Base-by-base conservation (phyloP, 2,113 vertebrate genomes). In the Gracilinanus agilis region DNA sequence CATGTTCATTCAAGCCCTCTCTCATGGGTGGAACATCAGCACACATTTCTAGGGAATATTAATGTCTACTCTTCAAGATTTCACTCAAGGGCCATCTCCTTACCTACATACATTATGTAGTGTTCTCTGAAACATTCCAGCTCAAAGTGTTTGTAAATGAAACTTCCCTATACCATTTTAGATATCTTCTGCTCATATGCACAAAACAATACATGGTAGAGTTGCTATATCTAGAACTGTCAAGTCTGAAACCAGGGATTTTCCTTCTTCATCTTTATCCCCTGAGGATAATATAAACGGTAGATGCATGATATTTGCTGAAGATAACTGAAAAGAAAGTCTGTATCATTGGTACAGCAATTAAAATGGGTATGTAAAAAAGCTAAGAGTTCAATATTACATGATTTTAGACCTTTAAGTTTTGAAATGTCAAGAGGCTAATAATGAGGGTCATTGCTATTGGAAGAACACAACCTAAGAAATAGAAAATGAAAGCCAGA, bases 281-380 rank as follows among this genome's bases (percentile, higher is more conserved):
- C 67, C 19, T 40, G 19, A 23, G 67, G 67, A 83, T 40, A 34
- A 83, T 5, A 34, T 34, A 75, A 75, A 40, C 21, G 19, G n/a
- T 23, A 40, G n/a, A 83, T 21, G 19, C 67, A 83, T 40, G 5
- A 21, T 40, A 16, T n/a, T 19, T 83, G 67, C n/a, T 67, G 3
- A 67, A 67, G 29, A 34, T 29, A 67, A 67, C 12, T 4, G 24
- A 67, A 34, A 67, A 67, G 11, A 40, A 40, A 83, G 19, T 83
- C 40, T n/a, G 40, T n/a, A 19, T 83, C 21, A n/a, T 34, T 75
- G 61, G 61, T n/a, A 19, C 16, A 75, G 67, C 16, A 83, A 23
- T 83, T 83, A 83, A 83, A 83, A 83, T 83, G n/a, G 21, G 67
- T 83, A 83, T 83, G 67, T 83, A 83, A 83, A 40, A 83, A 83